Evolutionary conservation across 2,113 vertebrate species (phyloP), one percentile per base, ranked within the genome.

Genomic region (Calonectris borealis): DNA sequence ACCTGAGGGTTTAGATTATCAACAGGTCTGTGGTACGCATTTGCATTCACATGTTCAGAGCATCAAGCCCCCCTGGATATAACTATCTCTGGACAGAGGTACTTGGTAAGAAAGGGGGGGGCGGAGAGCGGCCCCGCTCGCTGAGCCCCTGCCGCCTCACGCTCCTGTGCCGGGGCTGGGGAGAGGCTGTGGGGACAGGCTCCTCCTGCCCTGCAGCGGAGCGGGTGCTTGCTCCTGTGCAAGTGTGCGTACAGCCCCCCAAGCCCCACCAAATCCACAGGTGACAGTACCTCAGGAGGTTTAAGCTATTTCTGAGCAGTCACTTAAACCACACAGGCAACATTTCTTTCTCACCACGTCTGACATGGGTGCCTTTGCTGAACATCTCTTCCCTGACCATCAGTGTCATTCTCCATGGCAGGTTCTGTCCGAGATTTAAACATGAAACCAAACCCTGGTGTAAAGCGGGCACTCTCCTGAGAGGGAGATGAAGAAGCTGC

Each of bases 401-500:
- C 94, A 94, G 69, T 89, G 95, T 95, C 88, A 91, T 70, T 85
- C 73, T 95, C 62, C 20, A 2, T 93, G 91, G 86, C 94, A 96
- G 78, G 62, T 87, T 80, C 77, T 90, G 38, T 40, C 54, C 6
- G 8, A 80, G 72, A 86, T 92, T 79, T 94, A 69, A 82, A 91
- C 58, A 62, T 38, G 71, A 92, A 91, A 87, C 92, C 85, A 77
- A 95, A 14, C 96, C 72, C 93, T 92, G 42, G 85, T 86, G 92
- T 90, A 88, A 90, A 92, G 76, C 6, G 3, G 70, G 78, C 11
- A 10, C 78, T 94, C 91, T 94, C 94, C 91, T 93, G 96, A 92
- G 96, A 87, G 81, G 40, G 66, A 94, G 86, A 95, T 87, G 95
- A 93, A 90, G 90, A 70, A 85, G 81, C 95, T 95, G 91, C 91